phyloP scores from a whole-genome alignment of 2,113 vertebrate genomes.

The Vicugna pacos region DNA sequence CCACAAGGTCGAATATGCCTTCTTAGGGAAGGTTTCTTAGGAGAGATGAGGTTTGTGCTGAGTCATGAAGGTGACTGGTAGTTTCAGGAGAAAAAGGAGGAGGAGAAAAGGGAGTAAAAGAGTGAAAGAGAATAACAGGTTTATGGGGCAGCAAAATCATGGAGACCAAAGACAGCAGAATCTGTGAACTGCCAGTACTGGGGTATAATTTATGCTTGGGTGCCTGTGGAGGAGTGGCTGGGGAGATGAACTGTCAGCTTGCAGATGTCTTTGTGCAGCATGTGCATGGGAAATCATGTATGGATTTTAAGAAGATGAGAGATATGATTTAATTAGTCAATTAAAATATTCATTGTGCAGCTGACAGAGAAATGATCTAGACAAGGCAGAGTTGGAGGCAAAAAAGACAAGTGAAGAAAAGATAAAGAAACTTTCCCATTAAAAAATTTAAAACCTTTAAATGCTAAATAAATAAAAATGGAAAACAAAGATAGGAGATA shows the following conservation, averaged over 20 bases:
- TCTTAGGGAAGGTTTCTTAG: background rate
- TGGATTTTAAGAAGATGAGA: constrained; percentile 21
- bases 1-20: background rate
- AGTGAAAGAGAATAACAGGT: background rate
- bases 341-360: constrained; percentile 36
- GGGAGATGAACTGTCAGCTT: background rate
- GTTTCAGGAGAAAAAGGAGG: background rate
- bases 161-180: background rate
- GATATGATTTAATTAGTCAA: constrained; percentile 49
- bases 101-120: background rate
- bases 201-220: too few species aligned
- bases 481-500: background rate
- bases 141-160: background rate
- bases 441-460: constrained; percentile 4
- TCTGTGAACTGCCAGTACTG: too few species aligned
- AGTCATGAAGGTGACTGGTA: background rate
- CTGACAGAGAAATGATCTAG: background rate
- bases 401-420: constrained; percentile 22
- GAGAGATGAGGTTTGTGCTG: background rate
- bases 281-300: background rate
- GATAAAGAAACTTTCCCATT: background rate
- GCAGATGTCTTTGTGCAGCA: background rate
- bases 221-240: too few species aligned
- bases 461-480: constrained; percentile 3
- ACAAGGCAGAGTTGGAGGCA: constrained; percentile 3